Evolutionary conservation across 2,113 vertebrate genomes (phyloP).

Genomic region (Scatophagus argus): DNA sequence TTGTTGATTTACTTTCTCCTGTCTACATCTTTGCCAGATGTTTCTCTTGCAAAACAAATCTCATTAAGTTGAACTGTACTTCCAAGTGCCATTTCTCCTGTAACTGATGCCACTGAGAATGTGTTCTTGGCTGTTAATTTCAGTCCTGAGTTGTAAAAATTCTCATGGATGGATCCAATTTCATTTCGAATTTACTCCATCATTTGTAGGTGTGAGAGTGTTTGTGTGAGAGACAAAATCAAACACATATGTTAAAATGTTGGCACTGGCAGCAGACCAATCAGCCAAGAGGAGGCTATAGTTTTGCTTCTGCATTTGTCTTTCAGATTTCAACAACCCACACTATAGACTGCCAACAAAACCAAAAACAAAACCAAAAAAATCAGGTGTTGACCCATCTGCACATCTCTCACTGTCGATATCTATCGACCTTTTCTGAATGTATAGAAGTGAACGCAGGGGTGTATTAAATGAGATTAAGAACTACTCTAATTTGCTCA

Average conservation of each 20-base stretch:
- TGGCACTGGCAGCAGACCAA: not conserved
- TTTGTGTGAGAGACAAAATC: not conserved
- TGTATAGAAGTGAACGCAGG: not conserved
- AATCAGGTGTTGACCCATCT: not conserved
- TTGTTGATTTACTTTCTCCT: not conserved
- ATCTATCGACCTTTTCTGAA: not conserved
- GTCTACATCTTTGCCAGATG: not conserved
- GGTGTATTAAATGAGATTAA: slow-evolving; percentile 15
- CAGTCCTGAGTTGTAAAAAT: not conserved
- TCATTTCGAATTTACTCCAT: slow-evolving; percentile 1
- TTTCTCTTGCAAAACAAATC: not conserved
- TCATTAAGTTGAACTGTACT: not conserved
- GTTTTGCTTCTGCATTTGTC: not conserved
- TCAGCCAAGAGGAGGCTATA: not conserved
- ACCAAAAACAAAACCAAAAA: too few relatives aligned
- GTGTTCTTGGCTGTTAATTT: not conserved
- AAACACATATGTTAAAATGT: slow-evolving; percentile 17
- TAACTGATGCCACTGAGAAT: not conserved
- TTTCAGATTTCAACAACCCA: not conserved
- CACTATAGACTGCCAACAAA: not conserved
- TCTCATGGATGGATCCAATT: not conserved
- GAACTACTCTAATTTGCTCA: not conserved
- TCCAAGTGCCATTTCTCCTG: not conserved
- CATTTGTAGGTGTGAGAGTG: not conserved
- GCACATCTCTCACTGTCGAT: not conserved